Base-by-base conservation (phyloP, 2,113 vertebrate genomes). In the Pelusios castaneus region DNA sequence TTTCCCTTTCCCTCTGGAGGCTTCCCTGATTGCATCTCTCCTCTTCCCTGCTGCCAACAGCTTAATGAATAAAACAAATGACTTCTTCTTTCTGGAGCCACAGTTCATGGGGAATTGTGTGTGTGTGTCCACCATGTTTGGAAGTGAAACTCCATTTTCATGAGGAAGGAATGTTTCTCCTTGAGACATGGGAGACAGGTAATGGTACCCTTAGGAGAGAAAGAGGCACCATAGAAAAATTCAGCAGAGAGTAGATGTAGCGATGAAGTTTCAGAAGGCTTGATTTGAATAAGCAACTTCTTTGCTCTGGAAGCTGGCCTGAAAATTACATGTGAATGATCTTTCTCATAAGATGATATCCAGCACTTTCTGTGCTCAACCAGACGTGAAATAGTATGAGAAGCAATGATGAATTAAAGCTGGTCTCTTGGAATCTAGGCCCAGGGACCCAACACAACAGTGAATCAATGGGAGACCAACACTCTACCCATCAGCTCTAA, bases 61-160 rank as follows among this genome's bases (percentile, higher is more conserved):
- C 84, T 95, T 95, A 49, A 80, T 92, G 83, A 58, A 89, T 93
- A n/a, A 92, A 95, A 85, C 73, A 91, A 92, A 73, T 85, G 47
- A 4, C 27, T 54, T 34, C 1, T 83, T 91, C 89, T 94, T 91
- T 76, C 77, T 82, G 86, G 73, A 70, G 87, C 77, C 94, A 73
- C 86, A 95, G 75, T 89, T 95, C 88, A 78, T 80, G 81, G 80
- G 89, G 82, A 95, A 24, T 49, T 91, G 79, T 2, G 3, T 76
- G 47, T 31, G 29, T 82, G 81, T 51, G 87, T 85, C 92, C 88
- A 90, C 41, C 73, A 49, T 12, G 45, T 63, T 90, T 90, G 73
- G 73, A 76, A 45, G 73, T 52, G 78, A 70, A 89, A 77, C 70
- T 94, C 90, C 34, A 27, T 80, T 87, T 85, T 76, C 77, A 7